Base-by-base conservation (phyloP, 2,113 vertebrate species). In the Ageneiosus marmoratus region DNA sequence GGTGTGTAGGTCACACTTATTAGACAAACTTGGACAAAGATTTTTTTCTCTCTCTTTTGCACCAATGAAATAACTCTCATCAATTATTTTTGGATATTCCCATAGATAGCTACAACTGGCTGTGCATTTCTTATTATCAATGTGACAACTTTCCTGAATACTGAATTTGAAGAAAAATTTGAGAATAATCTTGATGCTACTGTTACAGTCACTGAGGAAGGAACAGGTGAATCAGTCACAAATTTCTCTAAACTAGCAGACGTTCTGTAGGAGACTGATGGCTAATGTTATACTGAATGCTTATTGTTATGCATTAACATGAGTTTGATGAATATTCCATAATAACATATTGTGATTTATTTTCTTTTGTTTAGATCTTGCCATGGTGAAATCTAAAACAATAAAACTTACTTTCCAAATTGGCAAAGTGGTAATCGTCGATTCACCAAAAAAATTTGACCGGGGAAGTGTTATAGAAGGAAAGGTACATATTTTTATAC, bases 341-440 rank as follows among this genome's bases (percentile, higher is more conserved):
- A 32, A 63, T 63, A 32, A 32, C 15, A 63, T 32, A 16, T 3
- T 32, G 15, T 2, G 2, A 18, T 63, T 75, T 48, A 0, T 63
- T 82, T 32, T 15, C 11, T 34, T 62, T 24, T 48, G 18, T 11
- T 15, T 63, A 83, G 82, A 44, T 22, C 55, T 56, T 56, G 13
- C 62, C 1, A 63, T 81, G 41, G 3, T 6, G 0, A 53, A 86
- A 81, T 63, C 53, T 16, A 3, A 88, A 79, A 83, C 0, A 1
- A 77, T 87, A 5, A 0, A 0, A 0, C 79, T 94, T 13, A 86
- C 86, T 7, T 91, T 89, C 50, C 6, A 84, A 22, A 46, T 92
- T 83, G 93, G 93, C 86, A 89, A 62, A n/a, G 32, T 91, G 10
- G 75, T 85, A 16, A 93, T 94, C 65, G 15, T 89, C 13, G 89